Percentiles rank a stretch among this genome's conserved stretches.
These are phyloP conservation scores for human (Homo sapiens) DNA, from an alignment of 2,113 vertebrate species.

Conservation along the genomic window DNA sequence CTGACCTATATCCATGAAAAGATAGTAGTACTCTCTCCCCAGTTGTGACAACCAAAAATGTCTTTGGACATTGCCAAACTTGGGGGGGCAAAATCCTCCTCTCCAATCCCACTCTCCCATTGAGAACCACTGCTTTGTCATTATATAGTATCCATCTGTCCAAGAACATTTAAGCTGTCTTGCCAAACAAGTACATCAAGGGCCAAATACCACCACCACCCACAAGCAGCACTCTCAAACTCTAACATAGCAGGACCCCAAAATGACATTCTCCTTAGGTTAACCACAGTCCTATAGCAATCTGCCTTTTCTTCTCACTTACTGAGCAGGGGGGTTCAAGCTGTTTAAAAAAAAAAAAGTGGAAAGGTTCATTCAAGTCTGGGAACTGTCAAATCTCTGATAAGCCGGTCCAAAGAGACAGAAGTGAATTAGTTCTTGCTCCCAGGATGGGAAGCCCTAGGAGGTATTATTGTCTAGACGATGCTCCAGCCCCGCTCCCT, in stretches of 20 bases:
- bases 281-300: neutral
- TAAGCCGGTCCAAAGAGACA: slow-evolving; percentile 33
- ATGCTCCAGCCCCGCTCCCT: neutral
- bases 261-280: neutral
- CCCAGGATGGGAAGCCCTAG: slow-evolving; percentile 38
- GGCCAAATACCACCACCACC: neutral
- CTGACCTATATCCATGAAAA: neutral
- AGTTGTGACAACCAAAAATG: neutral
- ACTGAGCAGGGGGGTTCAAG: neutral
- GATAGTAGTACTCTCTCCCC: neutral
- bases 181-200: neutral
- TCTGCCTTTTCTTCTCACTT: neutral
- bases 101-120: rapidly evolving
- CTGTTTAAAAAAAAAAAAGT: neutral
- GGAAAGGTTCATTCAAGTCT: neutral
- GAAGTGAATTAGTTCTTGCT: slow-evolving; percentile 56
- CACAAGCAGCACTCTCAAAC: neutral
- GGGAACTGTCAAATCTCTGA: slow-evolving; percentile 63
- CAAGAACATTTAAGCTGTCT: neutral
- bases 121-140: neutral
- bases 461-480: slow-evolving; percentile 51
- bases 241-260: neutral
- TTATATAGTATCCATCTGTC: neutral
- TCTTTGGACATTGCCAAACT: neutral
- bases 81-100: neutral